These are phyloP conservation scores for Meliscaeva auricollis DNA, from an alignment of 2,888 invertebrate species.

Conservation along the genomic window DNA sequence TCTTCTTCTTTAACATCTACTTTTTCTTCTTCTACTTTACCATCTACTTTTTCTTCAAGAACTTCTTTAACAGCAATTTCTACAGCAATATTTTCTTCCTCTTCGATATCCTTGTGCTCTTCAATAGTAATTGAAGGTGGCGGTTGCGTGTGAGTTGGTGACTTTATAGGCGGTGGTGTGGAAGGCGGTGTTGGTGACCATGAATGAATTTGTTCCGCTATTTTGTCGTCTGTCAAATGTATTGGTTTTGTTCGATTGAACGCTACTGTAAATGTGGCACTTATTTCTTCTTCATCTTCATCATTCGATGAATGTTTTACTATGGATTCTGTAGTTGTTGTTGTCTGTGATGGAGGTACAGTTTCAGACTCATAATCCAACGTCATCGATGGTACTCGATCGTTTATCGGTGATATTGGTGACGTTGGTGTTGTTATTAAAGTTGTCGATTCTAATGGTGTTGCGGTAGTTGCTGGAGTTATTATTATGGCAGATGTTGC, in stretches of 20 bases:
- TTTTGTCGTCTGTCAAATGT: conserved; percentile 55
- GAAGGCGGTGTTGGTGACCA: conserved; percentile 72
- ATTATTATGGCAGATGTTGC: conserved; percentile 42
- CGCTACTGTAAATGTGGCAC: conserved; percentile 81
- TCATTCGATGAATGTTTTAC: conserved; percentile 56
- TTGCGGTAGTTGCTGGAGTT: conserved; percentile 70
- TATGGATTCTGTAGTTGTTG: background rate
- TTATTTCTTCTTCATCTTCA: conserved; percentile 79
- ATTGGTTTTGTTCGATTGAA: conserved; percentile 67
- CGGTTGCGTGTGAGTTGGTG: conserved; percentile 80
- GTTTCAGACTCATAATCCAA: conserved; percentile 54
- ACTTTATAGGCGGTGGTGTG: conserved; percentile 60
- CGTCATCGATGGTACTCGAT: conserved; percentile 77
- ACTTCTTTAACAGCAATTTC: conserved; percentile 18
- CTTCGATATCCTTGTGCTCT: conserved; percentile 78
- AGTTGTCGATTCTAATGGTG: conserved; percentile 66
- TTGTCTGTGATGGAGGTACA: conserved; percentile 35
- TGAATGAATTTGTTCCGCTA: conserved; percentile 72
- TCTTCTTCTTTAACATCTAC: conserved; percentile 47
- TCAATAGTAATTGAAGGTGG: conserved; percentile 77
- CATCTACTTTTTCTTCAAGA: conserved; percentile 77
- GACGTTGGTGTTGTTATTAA: conserved; percentile 67
- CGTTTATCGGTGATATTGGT: conserved; percentile 72
- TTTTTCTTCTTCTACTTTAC: conserved; percentile 23
- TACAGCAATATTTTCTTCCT: conserved; percentile 66